A percentile compares a stretch with the other conserved stretches of the same genome.
These are phyloP conservation scores for Candidula unifasciata DNA, from an alignment of 2,888 invertebrate species.

Conservation along the genomic window DNA sequence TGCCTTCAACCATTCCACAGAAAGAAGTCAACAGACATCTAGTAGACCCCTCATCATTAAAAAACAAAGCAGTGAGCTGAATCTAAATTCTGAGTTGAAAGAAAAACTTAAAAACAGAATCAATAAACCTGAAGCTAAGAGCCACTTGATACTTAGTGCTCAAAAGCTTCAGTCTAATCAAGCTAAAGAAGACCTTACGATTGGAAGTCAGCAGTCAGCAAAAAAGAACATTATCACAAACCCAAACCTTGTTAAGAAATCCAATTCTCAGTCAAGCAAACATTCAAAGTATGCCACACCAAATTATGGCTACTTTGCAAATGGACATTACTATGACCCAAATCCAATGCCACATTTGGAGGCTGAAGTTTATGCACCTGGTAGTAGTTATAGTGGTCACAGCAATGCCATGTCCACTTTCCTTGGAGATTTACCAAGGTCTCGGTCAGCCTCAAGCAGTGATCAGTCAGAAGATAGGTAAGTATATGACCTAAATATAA, in stretches of 20 bases:
- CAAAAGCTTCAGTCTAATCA: not conserved
- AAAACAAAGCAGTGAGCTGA: not conserved
- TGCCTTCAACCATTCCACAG: not conserved
- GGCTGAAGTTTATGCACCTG: constrained; percentile 69
- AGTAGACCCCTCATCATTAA: not conserved
- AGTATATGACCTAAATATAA: no score
- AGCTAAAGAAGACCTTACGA: not conserved
- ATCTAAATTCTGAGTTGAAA: not conserved
- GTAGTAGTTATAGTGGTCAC: constrained; percentile 71
- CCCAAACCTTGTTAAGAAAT: constrained; percentile 42
- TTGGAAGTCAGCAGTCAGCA: constrained; percentile 9
- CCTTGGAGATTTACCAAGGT: constrained; percentile 61
- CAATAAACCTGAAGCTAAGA: not conserved
- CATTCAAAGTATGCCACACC: constrained; percentile 29
- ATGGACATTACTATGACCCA: constrained; percentile 71
- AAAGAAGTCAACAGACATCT: not conserved
- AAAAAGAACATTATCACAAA: constrained; percentile 53
- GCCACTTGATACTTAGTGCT: not conserved
- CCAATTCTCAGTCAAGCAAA: constrained; percentile 4
- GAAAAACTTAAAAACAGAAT: constrained; percentile 18
- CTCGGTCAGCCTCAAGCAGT: constrained; percentile 61
- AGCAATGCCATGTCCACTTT: constrained; percentile 70
- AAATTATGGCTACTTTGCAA: constrained; percentile 66
- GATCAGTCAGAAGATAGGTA: constrained; percentile 62
- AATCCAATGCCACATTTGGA: constrained; percentile 61